phyloP scores from a whole-genome alignment of 1,140 invertebrate genomes.

The Xylocopa sonorina region DNA sequence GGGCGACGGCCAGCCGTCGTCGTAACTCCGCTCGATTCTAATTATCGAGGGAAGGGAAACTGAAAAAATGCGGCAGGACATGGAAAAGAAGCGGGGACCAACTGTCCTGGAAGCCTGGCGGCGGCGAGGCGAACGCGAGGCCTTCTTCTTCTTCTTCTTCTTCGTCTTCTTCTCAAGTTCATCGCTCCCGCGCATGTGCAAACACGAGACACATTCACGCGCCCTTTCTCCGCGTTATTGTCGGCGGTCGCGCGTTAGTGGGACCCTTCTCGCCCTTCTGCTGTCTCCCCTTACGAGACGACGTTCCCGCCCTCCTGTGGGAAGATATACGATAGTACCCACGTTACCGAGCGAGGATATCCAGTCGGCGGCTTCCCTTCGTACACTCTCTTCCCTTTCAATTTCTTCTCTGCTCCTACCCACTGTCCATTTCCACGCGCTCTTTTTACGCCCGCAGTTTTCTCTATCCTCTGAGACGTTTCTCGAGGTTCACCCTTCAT shows the following conservation, averaged over 20 bases:
- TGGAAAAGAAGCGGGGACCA: background rate
- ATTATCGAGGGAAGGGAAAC: background rate
- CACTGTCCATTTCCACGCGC: too few species aligned
- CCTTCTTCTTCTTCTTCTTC: too few species aligned
- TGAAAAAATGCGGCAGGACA: background rate
- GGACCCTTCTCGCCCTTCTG: slow-evolving; percentile 64
- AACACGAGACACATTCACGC: slow-evolving; percentile 72
- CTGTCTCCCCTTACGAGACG: slow-evolving; percentile 44
- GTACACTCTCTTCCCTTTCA: slow-evolving; percentile 12
- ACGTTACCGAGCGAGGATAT: slow-evolving; percentile 42
- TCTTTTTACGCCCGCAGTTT: background rate
- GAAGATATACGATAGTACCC: slow-evolving; percentile 54
- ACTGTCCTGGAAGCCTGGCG: background rate
- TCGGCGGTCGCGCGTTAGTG: slow-evolving; percentile 70
- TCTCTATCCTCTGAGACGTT: too few species aligned
- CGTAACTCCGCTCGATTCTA: too few species aligned
- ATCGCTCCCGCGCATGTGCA: slow-evolving; percentile 77
- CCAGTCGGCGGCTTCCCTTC: slow-evolving; percentile 37
- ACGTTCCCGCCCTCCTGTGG: slow-evolving; percentile 52
- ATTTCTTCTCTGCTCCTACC: slow-evolving; percentile 3
- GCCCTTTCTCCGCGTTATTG: slow-evolving; percentile 67
- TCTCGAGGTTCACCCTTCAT: too few species aligned
- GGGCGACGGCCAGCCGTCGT: too few species aligned
- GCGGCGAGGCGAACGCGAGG: slow-evolving; percentile 7
- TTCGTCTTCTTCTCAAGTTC: slow-evolving; percentile 77